Conservation (phyloP, 2,888 invertebrate species). For the Chironomus tentans region DNA sequence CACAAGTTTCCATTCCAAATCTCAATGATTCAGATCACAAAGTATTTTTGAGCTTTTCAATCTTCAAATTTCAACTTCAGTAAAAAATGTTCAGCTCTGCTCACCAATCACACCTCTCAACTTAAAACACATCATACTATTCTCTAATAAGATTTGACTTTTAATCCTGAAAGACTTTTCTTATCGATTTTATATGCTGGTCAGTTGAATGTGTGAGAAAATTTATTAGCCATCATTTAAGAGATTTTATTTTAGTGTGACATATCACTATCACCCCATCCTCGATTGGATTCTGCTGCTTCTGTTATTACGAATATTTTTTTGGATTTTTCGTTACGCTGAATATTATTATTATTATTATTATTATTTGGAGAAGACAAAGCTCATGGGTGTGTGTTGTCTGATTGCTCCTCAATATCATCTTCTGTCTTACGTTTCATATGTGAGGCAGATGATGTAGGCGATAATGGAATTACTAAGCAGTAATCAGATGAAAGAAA, state of each 20-base stretch:
- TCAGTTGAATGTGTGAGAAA: background rate
- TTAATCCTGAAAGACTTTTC: background rate
- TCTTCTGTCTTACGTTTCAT: background rate
- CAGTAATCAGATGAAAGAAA: constrained; percentile 1
- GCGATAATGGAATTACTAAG: constrained; percentile 8
- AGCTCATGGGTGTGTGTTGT: background rate
- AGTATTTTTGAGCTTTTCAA: too few species aligned
- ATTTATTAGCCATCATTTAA: background rate
- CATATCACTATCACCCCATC: background rate
- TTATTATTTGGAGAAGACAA: background rate
- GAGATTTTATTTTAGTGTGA: background rate
- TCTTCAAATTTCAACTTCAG: too few species aligned
- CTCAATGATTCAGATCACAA: too few species aligned
- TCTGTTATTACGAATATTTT: background rate
- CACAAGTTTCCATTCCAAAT: too few species aligned
- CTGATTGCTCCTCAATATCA: background rate
- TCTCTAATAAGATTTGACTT: background rate
- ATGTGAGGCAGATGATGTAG: background rate
- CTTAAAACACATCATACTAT: too few species aligned
- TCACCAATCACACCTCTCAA: too few species aligned
- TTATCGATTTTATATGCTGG: background rate
- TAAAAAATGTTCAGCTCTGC: too few species aligned
- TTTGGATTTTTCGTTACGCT: too few species aligned
- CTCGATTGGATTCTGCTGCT: background rate
- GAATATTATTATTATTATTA: too few species aligned